phyloP scores from a whole-genome alignment of 2,888 invertebrate species.

The Chouioia cunea region DNA sequence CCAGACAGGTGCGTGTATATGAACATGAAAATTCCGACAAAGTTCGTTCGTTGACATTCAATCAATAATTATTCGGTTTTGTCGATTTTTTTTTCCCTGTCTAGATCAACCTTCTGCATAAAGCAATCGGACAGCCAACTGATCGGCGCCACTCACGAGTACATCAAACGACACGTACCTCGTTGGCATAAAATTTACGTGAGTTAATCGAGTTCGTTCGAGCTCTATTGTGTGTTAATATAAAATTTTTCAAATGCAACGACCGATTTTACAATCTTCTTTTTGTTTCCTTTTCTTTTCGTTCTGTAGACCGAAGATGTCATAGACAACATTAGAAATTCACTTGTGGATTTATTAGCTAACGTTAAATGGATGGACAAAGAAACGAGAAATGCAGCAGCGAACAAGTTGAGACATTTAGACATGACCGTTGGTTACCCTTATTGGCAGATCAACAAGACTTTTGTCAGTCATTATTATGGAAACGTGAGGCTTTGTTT shows the following conservation, averaged over 20 bases:
- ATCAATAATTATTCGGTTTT: not conserved
- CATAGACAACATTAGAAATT: conserved; percentile 22
- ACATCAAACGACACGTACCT: conserved; percentile 42
- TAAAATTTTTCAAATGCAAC: too few species aligned
- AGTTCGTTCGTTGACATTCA: not conserved
- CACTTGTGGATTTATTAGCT: conserved; percentile 22
- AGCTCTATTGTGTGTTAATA: too few species aligned
- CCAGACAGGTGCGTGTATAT: conserved; percentile 21
- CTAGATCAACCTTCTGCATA: conserved; percentile 43
- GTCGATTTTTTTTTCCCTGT: not conserved
- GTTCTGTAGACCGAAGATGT: conserved; percentile 30
- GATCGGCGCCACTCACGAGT: conserved; percentile 40
- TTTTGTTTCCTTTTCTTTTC: not conserved
- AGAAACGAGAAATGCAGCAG: conserved; percentile 30
- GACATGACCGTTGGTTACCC: conserved; percentile 40
- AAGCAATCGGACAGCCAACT: conserved; percentile 36
- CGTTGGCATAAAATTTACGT: conserved; percentile 38
- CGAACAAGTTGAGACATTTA: conserved; percentile 34
- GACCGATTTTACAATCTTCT: not conserved
- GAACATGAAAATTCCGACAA: too few species aligned
- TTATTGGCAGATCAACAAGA: conserved; percentile 35
- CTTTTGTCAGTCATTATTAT: conserved; percentile 40
- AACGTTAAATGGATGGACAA: conserved; percentile 43
- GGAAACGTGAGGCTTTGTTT: conserved; percentile 36
- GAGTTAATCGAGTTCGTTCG: conserved; percentile 24